Percentiles rank a stretch among this genome's conserved stretches.
Conservation (phyloP, 1,140 invertebrate genomes). For the Oedothorax gibbosus region DNA sequence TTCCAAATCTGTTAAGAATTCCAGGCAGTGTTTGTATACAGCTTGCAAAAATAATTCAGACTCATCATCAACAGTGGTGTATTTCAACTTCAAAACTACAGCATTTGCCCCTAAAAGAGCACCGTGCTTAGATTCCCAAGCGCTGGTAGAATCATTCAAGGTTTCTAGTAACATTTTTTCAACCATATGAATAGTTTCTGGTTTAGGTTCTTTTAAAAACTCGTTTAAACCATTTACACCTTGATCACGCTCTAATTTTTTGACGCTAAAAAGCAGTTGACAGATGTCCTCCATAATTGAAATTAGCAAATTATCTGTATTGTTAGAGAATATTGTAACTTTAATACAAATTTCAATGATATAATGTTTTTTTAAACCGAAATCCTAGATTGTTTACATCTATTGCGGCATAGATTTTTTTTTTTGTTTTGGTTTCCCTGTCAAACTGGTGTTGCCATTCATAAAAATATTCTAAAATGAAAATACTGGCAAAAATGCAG, state of each 20-base stretch:
- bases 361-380: too few relatives aligned
- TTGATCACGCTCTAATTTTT: slow-evolving; percentile 70
- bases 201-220: slow-evolving; percentile 65
- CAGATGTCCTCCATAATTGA: slow-evolving; percentile 21
- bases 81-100: slow-evolving; percentile 65
- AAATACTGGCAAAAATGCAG: too few relatives aligned
- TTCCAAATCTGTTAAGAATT: slow-evolving; percentile 69
- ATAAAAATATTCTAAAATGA: too few relatives aligned
- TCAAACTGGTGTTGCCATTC: too few relatives aligned
- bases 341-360: not conserved
- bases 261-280: slow-evolving; percentile 66
- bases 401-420: too few relatives aligned
- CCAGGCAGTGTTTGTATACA: slow-evolving; percentile 65
- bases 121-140: slow-evolving; percentile 69
- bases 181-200: slow-evolving; percentile 38
- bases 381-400: too few relatives aligned
- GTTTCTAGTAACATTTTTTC: slow-evolving; percentile 62
- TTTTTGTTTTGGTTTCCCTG: too few relatives aligned
- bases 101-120: slow-evolving; percentile 68
- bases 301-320: not conserved
- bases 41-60: slow-evolving; percentile 66
- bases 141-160: slow-evolving; percentile 57
- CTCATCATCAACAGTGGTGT: slow-evolving; percentile 61
- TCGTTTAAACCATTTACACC: slow-evolving; percentile 66
- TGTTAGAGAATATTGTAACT: not conserved